Evolutionary conservation across 2,113 vertebrate genomes (phyloP).

Genomic region (Phrynosoma blainvillii): DNA sequence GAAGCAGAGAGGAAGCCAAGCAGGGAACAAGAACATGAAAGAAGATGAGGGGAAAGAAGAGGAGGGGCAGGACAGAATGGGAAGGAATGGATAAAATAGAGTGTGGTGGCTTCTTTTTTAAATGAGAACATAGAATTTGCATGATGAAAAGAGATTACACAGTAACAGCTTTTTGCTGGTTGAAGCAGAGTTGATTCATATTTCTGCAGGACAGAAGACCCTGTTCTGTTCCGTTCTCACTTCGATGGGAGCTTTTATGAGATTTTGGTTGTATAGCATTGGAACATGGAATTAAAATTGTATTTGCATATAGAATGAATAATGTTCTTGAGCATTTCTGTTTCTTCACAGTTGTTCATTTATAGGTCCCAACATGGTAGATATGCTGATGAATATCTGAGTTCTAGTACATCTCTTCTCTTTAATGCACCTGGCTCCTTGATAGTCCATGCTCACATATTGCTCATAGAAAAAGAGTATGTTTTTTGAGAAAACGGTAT

Average conservation of each 20-base stretch:
- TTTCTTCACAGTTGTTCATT: background rate
- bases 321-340: background rate
- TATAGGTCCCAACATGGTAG: background rate
- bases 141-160: background rate
- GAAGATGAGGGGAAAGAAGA: background rate
- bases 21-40: background rate
- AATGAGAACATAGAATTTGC: background rate
- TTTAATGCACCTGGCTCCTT: background rate
- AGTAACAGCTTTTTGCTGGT: background rate
- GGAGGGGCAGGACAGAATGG: background rate
- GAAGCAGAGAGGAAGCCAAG: conserved; percentile 9
- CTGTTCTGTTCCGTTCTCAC: too few relatives aligned
- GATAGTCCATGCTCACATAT: background rate
- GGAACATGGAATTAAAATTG: background rate
- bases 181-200: background rate
- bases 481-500: background rate
- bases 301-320: background rate
- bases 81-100: background rate
- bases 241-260: background rate
- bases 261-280: background rate
- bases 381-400: background rate
- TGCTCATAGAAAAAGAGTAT: background rate
- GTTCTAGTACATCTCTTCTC: background rate
- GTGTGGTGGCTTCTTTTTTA: accelerated
- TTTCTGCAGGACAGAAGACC: background rate